Evolutionary conservation across 2,797 vertebrate genomes (phyloP), one percentile per base, ranked within the genome.

Genomic region (Corythornis leucogaster): DNA sequence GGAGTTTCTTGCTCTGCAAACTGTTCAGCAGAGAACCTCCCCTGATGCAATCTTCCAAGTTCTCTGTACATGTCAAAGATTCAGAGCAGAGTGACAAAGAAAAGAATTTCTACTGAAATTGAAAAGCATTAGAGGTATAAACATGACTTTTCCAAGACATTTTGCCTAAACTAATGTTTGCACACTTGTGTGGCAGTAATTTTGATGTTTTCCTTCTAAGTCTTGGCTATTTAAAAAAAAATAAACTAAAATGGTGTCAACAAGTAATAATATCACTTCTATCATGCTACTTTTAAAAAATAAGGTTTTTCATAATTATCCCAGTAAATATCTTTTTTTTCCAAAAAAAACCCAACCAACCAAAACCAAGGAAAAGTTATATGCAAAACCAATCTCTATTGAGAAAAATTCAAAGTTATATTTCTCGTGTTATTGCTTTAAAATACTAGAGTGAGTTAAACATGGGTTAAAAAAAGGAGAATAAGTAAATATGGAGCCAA

Each of bases 1-100:
- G 13, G 28, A 78, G 45, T 83, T 89, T 90, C 86, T 93, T 87
- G 48, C 75, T 89, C 92, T 82, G 55, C 62, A 93, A 90, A 93
- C 66, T 62, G 68, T 70, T 93, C 75, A 87, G 81, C 46, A 94
- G 90, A 75, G 11, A 58, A 6, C 40, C n/a, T 92, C 51, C 50
- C 26, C 15, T 71, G 79, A 69, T 75, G 71, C 25, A 51, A 46
- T 61, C 26, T 82, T 94, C 73, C 18, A 48, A 75, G 20, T 63
- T 83, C 81, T 89, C 40, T 85, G 7, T 43, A 40, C 58, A 45
- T 55, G 33, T 87, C 43, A 85, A 92, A 90, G 26, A 80, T 55
- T 75, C 48, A 75, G 58, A 93, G 58, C 24, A 58, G 28, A 64
- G 8, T 62, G 67, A 61, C 62, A 80, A 62, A 46, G 31, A 80